Evolutionary conservation across 64 coral and sea anemone species (phyloP), one percentile per base, ranked within the genome.

Genomic region (Hydrozoanthus tunicans): DNA sequence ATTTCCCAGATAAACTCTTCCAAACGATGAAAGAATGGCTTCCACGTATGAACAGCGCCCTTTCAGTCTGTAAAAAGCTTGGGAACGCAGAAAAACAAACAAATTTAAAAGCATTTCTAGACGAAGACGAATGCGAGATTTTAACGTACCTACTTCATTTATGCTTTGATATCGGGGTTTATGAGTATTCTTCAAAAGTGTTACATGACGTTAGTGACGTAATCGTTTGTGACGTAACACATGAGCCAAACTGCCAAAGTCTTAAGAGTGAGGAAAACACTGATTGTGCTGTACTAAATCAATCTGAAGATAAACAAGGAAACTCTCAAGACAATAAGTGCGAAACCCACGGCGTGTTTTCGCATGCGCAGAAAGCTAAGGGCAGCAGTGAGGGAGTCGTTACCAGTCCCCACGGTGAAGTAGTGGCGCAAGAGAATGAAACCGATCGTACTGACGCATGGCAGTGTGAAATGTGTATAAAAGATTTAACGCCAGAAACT

Each of bases 31-130:
- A 64, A 59, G 84, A 88, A 13, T 88, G 84, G 84, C 72, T 88
- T 60, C 67, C 66, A 56, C 17, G 73, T 13, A 51, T 88, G 84
- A 53, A 57, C 52, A 73, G 17, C 10, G 67, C 57, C 58, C 55
- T 88, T 8, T 73, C 84, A 56, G 13, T 88, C 51, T 88, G 84
- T n/a, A 53, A 88, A 66, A 88, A 53, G 24, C 84, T 88, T 54
- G 84, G 67, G n/a, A 73, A 11, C 73, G 72, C 67, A 58, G 65
- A 88, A 88, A 88, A 88, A 74, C 66, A 58, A 73, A 56, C 23
- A 24, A 24, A 88, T 17, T 88, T 88, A 13, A 88, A 88, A 56
- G 73, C 65, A 25, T 88, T 88, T 55, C 67, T 88, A 23, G 84
- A 88, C 8, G 67, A 74, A 14, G 84, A 88, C 13, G 84, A 88